Base-by-base conservation (phyloP, 2,797 vertebrate genomes). In the Scolopax bukidnonensis region DNA sequence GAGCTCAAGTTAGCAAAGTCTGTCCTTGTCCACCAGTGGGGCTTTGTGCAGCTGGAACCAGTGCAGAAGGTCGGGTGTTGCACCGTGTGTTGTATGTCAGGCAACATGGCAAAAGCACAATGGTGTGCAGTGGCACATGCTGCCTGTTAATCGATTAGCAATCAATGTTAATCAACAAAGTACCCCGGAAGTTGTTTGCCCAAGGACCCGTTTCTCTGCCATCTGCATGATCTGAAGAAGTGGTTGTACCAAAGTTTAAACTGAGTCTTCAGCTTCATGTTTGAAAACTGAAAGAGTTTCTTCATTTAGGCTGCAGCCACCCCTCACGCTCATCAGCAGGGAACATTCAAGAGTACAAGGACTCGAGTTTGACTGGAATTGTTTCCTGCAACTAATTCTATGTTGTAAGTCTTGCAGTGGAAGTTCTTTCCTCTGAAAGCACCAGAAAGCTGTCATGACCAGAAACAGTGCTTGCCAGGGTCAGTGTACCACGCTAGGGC, bases 61-160 rank as follows among this genome's bases (percentile, higher is more conserved):
- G 45, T 23, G 54, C 75, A 60, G 71, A 38, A 69, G 12, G 43
- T 8, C 73, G 64, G 21, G 53, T 47, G 71, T 70, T 83, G 73
- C 41, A 17, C 45, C 27, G 30, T 4, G 14, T 2, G 0, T 30
- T 27, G 16, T 25, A 65, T 43, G 19, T 24, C 81, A 67, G 67
- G 16, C 47, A 38, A 33, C 12, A 1, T 75, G 65, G 64, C 53
- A 89, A 36, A 86, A 80, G 64, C 75, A 28, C 19, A 30, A 0
- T 1, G 8, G 24, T 0, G 2, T 36, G n/a, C 51, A 36, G 33
- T 36, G 65, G 38, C 48, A 30, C 36, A 1, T 11, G 4, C 16
- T 23, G 10, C 4, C 54, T 74, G 54, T 15, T 61, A n/a, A 16
- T 61, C 40, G 33, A 4, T 20, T 18, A 54, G 17, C 51, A 53